Evolutionary conservation across 2,797 vertebrate genomes (phyloP), one percentile per base, ranked within the genome.

Genomic region (Labroides dimidiatus): DNA sequence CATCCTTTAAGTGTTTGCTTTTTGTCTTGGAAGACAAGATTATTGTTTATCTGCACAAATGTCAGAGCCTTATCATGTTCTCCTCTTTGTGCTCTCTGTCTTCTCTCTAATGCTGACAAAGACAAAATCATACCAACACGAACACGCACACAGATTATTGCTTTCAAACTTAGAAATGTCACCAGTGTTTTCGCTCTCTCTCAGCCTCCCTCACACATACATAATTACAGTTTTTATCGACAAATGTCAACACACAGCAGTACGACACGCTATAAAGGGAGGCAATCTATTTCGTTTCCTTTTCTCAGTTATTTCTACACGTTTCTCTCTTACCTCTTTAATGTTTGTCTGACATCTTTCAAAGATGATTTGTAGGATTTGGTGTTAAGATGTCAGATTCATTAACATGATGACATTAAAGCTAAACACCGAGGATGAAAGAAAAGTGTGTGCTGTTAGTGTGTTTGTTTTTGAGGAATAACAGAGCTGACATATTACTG

Each of bases 211-310:
- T 67, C 73, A 65, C 69, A 62, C 64, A 81, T 70, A 77, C 70
- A 65, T 84, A 82, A 89, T 87, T 84, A 80, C 33, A 81, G 77
- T 74, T 84, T 84, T 64, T 49, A 77, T 72, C 61, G 9, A 67
- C 64, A 83, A 80, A 87, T 75, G 69, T 69, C 82, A 87, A 84
- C 68, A 82, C 71, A 69, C 58, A 68, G 54, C 49, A 53, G 53
- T 30, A 43, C 24, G 63, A 75, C 13, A 19, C 52, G 66, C 42
- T 1, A 48, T 30, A 68, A 33, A 0, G 20, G 69, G 59, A 64
- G 17, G 20, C 39, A 39, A 36, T 64, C 12, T 60, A 33, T 49
- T 30, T 57, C 20, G n/a, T 2, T 2, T 30, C 10, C 17, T 10
- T 4, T 14, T 13, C 13, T 48, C 49, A 33, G 8, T 45, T 33